Base-by-base conservation (phyloP, 2,113 vertebrate genomes). In the Anseranas semipalmata region DNA sequence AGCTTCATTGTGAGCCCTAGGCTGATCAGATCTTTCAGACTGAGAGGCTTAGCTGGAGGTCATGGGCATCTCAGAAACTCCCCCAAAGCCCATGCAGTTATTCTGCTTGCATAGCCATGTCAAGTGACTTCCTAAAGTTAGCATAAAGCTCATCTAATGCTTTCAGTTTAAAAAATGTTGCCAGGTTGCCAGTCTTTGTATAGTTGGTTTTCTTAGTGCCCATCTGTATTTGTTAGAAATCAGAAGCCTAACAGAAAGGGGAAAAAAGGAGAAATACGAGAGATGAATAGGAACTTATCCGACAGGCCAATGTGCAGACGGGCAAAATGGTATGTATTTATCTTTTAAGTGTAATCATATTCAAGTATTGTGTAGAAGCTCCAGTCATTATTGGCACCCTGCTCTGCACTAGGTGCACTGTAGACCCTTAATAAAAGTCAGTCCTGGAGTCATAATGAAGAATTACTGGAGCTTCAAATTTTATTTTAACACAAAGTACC, bases 401-500 rank as follows among this genome's bases (percentile, higher is more conserved):
- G 27, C 28, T 90, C 48, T 89, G 10, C 35, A 41, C 27, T 20
- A 39, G n/a, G 39, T 60, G 39, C 30, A 67, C 20, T 55, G 20
- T 27, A 89, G 68, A 32, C 30, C 28, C 25, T 60, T 91, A 55
- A 77, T 67, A 71, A 89, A 78, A 90, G 22, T 27, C 63, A 71
- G 13, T 92, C 27, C 48, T 84, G 53, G 52, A 90, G 65, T 75
- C 35, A 50, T 72, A 87, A 87, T 9, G n/a, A 55, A 89, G 77
- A 95, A 76, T 87, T 95, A 85, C 41, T 87, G 70, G 50, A 85
- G 59, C 45, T 91, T 95, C 66, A 63, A 16, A 5, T 89, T 81
- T 50, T 46, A n/a, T 74, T 87, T 59, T 68, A 85, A 55, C 30
- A 79, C 48, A 46, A 60, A 93, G 33, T 50, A 46, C 58, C 73